phyloP scores from a whole-genome alignment of 2,113 vertebrate species.

The Phrynosoma platyrhinos region DNA sequence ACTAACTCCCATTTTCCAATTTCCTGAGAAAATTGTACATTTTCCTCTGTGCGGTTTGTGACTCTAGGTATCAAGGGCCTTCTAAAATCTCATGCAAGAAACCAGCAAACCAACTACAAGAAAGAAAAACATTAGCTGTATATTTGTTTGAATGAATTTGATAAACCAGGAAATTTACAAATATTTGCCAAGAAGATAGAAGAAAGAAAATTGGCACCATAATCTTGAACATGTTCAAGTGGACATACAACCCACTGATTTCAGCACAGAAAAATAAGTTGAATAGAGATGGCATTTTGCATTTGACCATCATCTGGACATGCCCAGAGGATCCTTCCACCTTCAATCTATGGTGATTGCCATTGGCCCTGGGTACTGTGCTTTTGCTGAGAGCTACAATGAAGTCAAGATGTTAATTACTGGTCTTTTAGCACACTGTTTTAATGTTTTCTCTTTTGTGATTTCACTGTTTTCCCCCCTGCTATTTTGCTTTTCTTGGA shows the following conservation, averaged over 20 bases:
- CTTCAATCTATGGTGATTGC: too few species aligned
- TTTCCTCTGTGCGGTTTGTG: constrained; percentile 68
- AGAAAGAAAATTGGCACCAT: neutral
- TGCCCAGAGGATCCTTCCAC: neutral
- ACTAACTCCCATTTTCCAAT: constrained; percentile 38
- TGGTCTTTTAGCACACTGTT: neutral
- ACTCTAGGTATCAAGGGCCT: constrained; percentile 62
- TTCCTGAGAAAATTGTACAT: constrained; percentile 73
- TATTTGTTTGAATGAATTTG: constrained; percentile 39
- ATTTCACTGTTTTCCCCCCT: neutral
- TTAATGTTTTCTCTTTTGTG: neutral
- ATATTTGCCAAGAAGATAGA: neutral
- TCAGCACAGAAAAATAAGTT: neutral
- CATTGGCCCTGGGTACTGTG: neutral
- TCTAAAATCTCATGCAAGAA: constrained; percentile 64
- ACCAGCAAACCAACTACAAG: constrained; percentile 61
- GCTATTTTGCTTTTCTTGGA: neutral
- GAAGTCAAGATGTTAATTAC: too few species aligned
- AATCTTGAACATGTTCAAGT: neutral
- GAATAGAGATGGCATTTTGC: too few species aligned
- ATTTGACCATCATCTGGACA: neutral
- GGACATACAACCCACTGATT: neutral
- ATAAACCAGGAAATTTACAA: neutral
- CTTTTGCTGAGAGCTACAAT: too few species aligned
- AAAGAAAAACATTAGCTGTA: constrained; percentile 65